Base-by-base conservation (phyloP, 2,888 invertebrate genomes). In the Chloroclysta siterata region DNA sequence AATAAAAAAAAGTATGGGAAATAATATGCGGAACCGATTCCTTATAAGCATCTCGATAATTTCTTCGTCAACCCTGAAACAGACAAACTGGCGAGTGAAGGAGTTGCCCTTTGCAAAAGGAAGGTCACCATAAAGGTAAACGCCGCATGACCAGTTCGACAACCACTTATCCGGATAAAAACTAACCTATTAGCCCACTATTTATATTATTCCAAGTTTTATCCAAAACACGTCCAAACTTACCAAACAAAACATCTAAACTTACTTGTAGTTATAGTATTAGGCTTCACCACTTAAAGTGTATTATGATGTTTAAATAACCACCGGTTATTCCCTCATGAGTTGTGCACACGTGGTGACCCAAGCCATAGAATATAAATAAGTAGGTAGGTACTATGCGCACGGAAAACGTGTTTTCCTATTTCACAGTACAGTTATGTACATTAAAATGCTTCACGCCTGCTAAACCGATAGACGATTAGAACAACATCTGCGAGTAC, bases 81-180 rank as follows among this genome's bases (percentile, higher is more conserved):
- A 44, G 14, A 41, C 44, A 50, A 36, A 28, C 28, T 28, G 28
- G 5, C 10, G 41, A 10, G 54, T 39, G 36, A 68, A 67, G 67
- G 47, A 68, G 61, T 58, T 58, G 50, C 52, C 65, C 61, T 65
- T 63, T 65, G 62, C 46, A 41, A 51, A 53, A 53, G 64, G 64
- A 66, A 68, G 63, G 68, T 59, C 50, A 63, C 36, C 36, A 47
- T 68, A 69, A 68, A 65, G 71, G 59, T 65, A 65, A 56, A 41
- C 11, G 13, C 15, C 15, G 42, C 22, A 48, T 7, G 5, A 57
- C 48, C 33, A 29, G 51, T 53, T 60, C 41, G 29, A 47, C 14
- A 15, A 10, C 28, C 36, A 59, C 39, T 8, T 13, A 46, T 42
- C 36, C 33, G 33, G 33, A 33, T 7, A n/a, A n/a, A n/a, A n/a